Evolutionary conservation across 1,140 invertebrate species (phyloP), one percentile per base, ranked within the genome.

Genomic region (Lepidotrigona ventralis): DNA sequence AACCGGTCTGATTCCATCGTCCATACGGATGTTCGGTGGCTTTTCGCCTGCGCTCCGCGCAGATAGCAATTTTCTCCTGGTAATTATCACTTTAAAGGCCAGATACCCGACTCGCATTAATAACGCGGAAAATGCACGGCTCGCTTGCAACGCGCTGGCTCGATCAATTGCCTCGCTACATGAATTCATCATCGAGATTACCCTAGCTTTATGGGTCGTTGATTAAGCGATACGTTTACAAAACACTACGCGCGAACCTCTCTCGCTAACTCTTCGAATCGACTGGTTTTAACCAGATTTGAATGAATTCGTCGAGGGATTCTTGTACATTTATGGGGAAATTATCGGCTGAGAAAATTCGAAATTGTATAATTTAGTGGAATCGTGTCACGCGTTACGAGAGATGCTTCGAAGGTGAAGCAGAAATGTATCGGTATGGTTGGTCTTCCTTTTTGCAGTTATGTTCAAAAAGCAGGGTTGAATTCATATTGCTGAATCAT

Each of bases 1-100:
- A 87, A 87, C 86, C 86, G 86, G 86, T 87, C 86, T 58, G 85
- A 83, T 83, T 84, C 85, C 63, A 60, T 51, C 58, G 17, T 17
- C 56, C 58, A 72, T 54, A 63, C 79, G 73, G 39, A 79, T 71
- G 68, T 51, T 60, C 68, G 15, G 19, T 17, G 39, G 58, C 58
- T 68, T 71, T 60, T 71, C 78, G 53, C 69, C 72, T 76, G 6
- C 46, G 53, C 68, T 69, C 58, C 63, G 33, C 21, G 68, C 80
- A 54, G 63, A 76, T 76, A 81, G 72, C 80, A 81, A 81, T 81
- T 81, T 81, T 75, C 80, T 66, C 53, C 53, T 12, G 51, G 53
- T 76, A 81, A 81, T 81, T 81, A 81, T 81, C 80, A 76, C 72
- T 81, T 81, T 76, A 75, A 46, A 53, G 46, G 29, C 72, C 56